A percentile compares a stretch with the other conserved stretches of the same genome.
These are phyloP conservation scores for Oreohelix idahoensis DNA, from an alignment of 1,140 invertebrate genomes.

Conservation along the genomic window DNA sequence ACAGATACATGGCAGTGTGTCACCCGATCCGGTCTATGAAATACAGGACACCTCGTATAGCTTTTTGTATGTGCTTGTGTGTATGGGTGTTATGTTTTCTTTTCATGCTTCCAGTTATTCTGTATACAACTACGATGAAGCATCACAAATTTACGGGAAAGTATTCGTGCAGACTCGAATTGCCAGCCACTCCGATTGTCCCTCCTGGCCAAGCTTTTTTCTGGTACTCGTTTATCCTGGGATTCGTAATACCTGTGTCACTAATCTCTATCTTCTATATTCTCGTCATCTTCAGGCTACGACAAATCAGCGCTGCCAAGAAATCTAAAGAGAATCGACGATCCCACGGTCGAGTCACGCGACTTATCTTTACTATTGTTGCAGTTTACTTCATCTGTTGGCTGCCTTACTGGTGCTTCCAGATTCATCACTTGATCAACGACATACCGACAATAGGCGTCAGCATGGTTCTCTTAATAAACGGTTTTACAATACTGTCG, in stretches of 20 bases:
- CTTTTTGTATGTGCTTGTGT: slow-evolving; percentile 69
- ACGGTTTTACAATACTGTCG: slow-evolving; percentile 65
- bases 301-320: slow-evolving; percentile 72
- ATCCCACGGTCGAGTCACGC: slow-evolving; percentile 92
- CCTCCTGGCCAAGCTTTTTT: slow-evolving; percentile 68
- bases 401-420: slow-evolving; percentile 95
- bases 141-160: slow-evolving; percentile 48
- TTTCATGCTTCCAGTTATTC: slow-evolving; percentile 87
- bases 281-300: slow-evolving; percentile 90
- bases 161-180: slow-evolving; percentile 62
- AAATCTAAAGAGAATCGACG: slow-evolving; percentile 92
- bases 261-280: slow-evolving; percentile 96
- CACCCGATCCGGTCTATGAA: slow-evolving; percentile 92
- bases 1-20: slow-evolving; percentile 96
- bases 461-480: slow-evolving; percentile 58
- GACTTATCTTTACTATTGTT: slow-evolving; percentile 94
- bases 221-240: slow-evolving; percentile 89
- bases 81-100: slow-evolving; percentile 74
- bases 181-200: slow-evolving; percentile 64
- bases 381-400: slow-evolving; percentile 97
- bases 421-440: slow-evolving; percentile 68
- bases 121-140: slow-evolving; percentile 82
- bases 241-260: slow-evolving; percentile 91
- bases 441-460: not conserved
- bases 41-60: slow-evolving; percentile 69